phyloP scores from a whole-genome alignment of 2,888 invertebrate species.

The Epiblema foenella region DNA sequence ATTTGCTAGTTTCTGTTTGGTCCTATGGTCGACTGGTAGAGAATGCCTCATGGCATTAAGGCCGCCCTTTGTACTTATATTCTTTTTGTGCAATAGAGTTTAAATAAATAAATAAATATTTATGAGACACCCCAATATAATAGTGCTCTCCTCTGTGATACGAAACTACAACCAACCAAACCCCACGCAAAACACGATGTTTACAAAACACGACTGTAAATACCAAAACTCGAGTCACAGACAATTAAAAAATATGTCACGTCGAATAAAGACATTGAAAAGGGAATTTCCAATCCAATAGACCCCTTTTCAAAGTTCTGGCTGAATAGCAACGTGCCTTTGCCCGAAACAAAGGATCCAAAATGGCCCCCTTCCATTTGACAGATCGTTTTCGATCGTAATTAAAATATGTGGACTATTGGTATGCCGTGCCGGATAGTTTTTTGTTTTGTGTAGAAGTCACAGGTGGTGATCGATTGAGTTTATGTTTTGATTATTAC shows the following conservation, averaged over 20 bases:
- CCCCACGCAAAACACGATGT: too few species aligned
- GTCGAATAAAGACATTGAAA: constrained; percentile 20
- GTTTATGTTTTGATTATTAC: too few species aligned
- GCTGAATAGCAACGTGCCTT: constrained; percentile 34
- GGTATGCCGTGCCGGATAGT: background rate
- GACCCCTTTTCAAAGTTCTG: constrained; percentile 16
- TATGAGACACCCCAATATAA: too few species aligned
- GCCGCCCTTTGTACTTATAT: too few species aligned
- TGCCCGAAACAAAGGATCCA: constrained; percentile 24
- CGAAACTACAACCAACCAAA: background rate
- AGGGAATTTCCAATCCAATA: constrained; percentile 10
- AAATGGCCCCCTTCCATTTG: constrained; percentile 38
- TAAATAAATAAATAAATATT: too few species aligned
- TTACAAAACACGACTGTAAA: background rate
- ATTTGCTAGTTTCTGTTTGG: too few species aligned
- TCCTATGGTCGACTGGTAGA: too few species aligned
- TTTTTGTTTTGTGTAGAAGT: background rate
- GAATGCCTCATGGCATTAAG: too few species aligned
- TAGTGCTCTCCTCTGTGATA: too few species aligned
- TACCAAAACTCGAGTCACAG: background rate
- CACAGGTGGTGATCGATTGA: background rate
- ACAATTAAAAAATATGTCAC: background rate
- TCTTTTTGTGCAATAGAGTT: too few species aligned
- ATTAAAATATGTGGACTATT: constrained; percentile 28
- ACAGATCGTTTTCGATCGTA: constrained; percentile 35